These are phyloP conservation scores for Hemithea aestivaria DNA, from an alignment of 2,888 invertebrate genomes.

Conservation along the genomic window DNA sequence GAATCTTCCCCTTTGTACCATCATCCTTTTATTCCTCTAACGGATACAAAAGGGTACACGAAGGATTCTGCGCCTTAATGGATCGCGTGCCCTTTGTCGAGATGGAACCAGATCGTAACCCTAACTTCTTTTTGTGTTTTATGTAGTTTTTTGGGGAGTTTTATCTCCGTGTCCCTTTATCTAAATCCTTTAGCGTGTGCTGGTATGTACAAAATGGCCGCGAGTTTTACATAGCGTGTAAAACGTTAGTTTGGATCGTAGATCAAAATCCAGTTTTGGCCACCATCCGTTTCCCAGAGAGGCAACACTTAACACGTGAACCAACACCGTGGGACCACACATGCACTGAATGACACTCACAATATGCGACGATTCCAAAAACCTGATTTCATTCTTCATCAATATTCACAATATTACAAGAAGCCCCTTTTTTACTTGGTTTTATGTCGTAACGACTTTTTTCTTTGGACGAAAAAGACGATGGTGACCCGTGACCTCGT, in stretches of 20 bases:
- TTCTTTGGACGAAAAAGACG: constrained; percentile 67
- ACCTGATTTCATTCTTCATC: constrained; percentile 77
- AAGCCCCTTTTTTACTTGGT: constrained; percentile 69
- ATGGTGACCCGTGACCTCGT: constrained; percentile 68
- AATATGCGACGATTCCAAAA: constrained; percentile 56
- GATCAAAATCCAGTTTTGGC: constrained; percentile 48
- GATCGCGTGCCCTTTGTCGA: constrained; percentile 68
- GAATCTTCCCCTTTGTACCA: constrained; percentile 50
- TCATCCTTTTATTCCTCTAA: constrained; percentile 61
- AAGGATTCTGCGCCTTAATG: constrained; percentile 62
- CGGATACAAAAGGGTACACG: constrained; percentile 55
- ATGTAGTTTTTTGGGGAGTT: constrained; percentile 32
- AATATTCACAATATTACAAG: constrained; percentile 78
- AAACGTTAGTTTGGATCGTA: constrained; percentile 14
- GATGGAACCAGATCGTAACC: constrained; percentile 56
- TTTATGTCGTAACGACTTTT: constrained; percentile 73
- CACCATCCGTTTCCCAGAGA: constrained; percentile 46
- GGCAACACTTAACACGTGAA: constrained; percentile 53
- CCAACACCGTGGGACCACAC: constrained; percentile 71
- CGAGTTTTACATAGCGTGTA: neutral
- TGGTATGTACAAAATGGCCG: constrained; percentile 8
- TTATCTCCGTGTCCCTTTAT: constrained; percentile 21
- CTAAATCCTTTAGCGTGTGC: constrained; percentile 27
- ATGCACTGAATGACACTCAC: constrained; percentile 50
- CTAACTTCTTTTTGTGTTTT: constrained; percentile 45